Evolutionary conservation across 2,797 vertebrate species (phyloP), one percentile per base, ranked within the genome.

Genomic region (Pseudochromis fuscus): DNA sequence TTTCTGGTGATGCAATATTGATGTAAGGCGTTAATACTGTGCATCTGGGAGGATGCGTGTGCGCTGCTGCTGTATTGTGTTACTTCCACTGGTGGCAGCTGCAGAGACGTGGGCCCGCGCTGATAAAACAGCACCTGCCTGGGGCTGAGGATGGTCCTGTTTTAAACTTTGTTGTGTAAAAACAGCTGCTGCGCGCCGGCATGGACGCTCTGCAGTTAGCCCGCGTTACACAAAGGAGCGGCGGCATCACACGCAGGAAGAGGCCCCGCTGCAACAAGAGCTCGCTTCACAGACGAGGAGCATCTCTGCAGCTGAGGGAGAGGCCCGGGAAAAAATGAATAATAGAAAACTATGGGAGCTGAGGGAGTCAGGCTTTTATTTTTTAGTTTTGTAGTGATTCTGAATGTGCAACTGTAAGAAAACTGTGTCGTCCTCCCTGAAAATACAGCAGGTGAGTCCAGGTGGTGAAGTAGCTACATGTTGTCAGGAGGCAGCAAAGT

Each of bases 11-110:
- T 72, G 67, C 37, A 77, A 67, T 65, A 56, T 76, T 78, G 51
- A 82, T 76, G 75, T 52, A 65, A 72, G 30, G 10, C 13, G 4
- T 49, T 68, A 50, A 84, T 71, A 49, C 62, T 72, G 8, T 49
- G 31, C 11, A 56, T 63, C 60, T 49, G 3, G 0, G 53, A 62
- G 60, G 64, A 52, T 50, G 4, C 64, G 53, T 23, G 11, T 27
- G 49, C 51, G 52, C 25, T 23, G 35, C 10, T 16, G 6, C 0
- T 50, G 21, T 7, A 1, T 21, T 50, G 50, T 65, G 25, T 30
- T 58, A 44, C 21, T 67, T 37, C 16, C 23, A 37, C 12, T 56
- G 46, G 57, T 19, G 23, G 50, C 63, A 70, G 58, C 21, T 1
- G 7, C 50, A 51, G 18, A 40, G 11, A 61, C 40, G 25, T 40